Evolutionary conservation across 2,888 invertebrate genomes (phyloP).

Genomic region (Apodemia duryi): DNA sequence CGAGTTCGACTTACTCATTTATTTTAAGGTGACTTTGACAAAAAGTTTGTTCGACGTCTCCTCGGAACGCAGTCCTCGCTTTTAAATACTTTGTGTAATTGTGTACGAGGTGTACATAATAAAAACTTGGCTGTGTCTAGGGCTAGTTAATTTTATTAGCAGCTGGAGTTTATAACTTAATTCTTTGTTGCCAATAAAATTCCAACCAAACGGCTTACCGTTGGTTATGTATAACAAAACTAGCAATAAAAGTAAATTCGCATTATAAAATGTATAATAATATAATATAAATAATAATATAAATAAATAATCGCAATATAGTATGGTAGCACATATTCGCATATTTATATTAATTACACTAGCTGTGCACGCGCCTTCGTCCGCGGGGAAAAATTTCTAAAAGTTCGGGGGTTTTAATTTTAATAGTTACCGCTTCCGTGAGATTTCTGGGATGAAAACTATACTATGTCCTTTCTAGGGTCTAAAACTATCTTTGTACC

Average conservation of each 20-base stretch:
- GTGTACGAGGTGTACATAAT: not conserved
- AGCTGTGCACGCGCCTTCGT: too few relatives aligned
- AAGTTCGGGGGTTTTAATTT: too few relatives aligned
- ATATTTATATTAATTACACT: too few relatives aligned
- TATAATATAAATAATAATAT: too few relatives aligned
- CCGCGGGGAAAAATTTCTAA: too few relatives aligned
- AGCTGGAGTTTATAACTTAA: constrained; percentile 11
- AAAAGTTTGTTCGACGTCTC: constrained; percentile 65
- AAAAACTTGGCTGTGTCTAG: not conserved
- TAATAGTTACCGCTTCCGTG: too few relatives aligned
- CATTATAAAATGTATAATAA: constrained; percentile 2
- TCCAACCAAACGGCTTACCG: not conserved
- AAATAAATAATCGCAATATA: too few relatives aligned
- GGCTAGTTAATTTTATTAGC: constrained; percentile 6
- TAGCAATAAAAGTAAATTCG: not conserved
- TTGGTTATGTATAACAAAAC: constrained; percentile 3
- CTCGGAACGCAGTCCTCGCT: constrained; percentile 36
- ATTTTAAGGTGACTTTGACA: constrained; percentile 43
- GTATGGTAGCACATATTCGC: too few relatives aligned
- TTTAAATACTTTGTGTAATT: constrained; percentile 7
- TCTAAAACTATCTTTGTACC: too few relatives aligned
- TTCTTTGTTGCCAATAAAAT: constrained; percentile 12
- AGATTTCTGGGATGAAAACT: too few relatives aligned
- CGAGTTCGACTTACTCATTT: constrained; percentile 47
- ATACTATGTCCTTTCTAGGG: too few relatives aligned